Conservation (phyloP, 2,113 vertebrate species). For the Seriola quinqueradiata region DNA sequence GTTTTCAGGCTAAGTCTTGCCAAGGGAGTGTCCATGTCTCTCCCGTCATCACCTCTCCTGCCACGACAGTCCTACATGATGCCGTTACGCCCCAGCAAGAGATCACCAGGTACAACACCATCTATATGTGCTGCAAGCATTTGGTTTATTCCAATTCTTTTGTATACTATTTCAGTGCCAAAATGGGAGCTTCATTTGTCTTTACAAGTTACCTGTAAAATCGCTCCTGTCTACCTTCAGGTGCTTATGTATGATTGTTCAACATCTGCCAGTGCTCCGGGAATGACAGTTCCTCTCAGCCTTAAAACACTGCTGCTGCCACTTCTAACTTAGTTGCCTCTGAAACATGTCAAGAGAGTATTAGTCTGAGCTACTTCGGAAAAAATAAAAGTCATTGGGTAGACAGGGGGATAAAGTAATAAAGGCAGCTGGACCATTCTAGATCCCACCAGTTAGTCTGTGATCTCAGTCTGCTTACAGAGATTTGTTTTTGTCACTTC, state of each 20-base stretch:
- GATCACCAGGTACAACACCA: slow-evolving; percentile 92
- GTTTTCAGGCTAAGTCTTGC: slow-evolving; percentile 86
- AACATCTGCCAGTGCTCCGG: slow-evolving; percentile 10
- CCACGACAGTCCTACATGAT: slow-evolving; percentile 92
- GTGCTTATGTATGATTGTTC: not conserved
- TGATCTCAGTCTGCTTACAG: slow-evolving; percentile 17
- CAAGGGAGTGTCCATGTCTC: slow-evolving; percentile 96
- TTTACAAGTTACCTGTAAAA: not conserved
- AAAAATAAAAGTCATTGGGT: not conserved
- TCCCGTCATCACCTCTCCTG: slow-evolving; percentile 96
- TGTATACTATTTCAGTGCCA: not conserved
- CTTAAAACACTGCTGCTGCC: slow-evolving; percentile 2
- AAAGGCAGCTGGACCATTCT: not conserved
- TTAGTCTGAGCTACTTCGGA: not conserved
- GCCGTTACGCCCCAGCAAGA: slow-evolving; percentile 90
- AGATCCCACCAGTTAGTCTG: slow-evolving; percentile 13
- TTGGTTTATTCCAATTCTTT: not conserved
- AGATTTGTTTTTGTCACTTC: slow-evolving; percentile 27
- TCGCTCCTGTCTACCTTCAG: not conserved
- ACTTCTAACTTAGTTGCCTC: slow-evolving; percentile 7
- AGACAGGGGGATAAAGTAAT: not conserved
- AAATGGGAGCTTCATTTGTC: not conserved
- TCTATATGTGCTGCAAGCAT: not conserved
- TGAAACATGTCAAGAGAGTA: slow-evolving; percentile 3
- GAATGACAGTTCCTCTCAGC: not conserved